These are phyloP conservation scores for Pteria penguin DNA, from an alignment of 2,888 invertebrate genomes.

Conservation along the genomic window DNA sequence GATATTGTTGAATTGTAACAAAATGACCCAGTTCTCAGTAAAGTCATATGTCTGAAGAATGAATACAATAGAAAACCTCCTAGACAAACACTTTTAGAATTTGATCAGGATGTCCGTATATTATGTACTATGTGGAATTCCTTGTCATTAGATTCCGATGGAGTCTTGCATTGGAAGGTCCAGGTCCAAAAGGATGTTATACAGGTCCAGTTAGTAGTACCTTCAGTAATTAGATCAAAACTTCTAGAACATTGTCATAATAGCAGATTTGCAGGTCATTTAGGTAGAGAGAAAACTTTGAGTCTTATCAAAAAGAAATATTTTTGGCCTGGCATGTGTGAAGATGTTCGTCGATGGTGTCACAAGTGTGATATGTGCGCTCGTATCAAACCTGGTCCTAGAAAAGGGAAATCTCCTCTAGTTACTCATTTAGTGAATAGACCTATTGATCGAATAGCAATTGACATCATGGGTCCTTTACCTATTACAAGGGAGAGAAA, in stretches of 20 bases:
- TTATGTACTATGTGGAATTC: too few relatives aligned
- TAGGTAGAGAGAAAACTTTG: constrained; percentile 20
- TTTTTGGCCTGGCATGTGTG: constrained; percentile 22
- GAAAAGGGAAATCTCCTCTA: constrained; percentile 14
- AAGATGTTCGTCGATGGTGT: constrained; percentile 15
- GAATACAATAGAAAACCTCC: background rate
- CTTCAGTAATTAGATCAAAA: background rate
- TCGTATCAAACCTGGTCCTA: constrained; percentile 15
- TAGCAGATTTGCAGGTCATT: constrained; percentile 3
- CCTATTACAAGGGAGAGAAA: constrained; percentile 32
- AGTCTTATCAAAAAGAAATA: constrained; percentile 13
- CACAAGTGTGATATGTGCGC: constrained; percentile 6
- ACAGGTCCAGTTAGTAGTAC: constrained; percentile 9
- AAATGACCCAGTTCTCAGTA: background rate
- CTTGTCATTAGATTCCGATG: too few relatives aligned
- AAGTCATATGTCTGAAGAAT: background rate
- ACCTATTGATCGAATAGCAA: constrained; percentile 24
- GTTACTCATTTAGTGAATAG: constrained; percentile 27
- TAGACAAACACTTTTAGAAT: too few relatives aligned
- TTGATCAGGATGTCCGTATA: too few relatives aligned
- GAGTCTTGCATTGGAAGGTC: too few relatives aligned
- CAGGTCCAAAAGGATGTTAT: background rate
- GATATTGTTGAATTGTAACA: background rate
- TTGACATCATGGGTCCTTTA: constrained; percentile 12
- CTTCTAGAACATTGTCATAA: constrained; percentile 16